These are phyloP conservation scores for Lophura nycthemera DNA, from an alignment of 2,113 vertebrate species.

Conservation along the genomic window DNA sequence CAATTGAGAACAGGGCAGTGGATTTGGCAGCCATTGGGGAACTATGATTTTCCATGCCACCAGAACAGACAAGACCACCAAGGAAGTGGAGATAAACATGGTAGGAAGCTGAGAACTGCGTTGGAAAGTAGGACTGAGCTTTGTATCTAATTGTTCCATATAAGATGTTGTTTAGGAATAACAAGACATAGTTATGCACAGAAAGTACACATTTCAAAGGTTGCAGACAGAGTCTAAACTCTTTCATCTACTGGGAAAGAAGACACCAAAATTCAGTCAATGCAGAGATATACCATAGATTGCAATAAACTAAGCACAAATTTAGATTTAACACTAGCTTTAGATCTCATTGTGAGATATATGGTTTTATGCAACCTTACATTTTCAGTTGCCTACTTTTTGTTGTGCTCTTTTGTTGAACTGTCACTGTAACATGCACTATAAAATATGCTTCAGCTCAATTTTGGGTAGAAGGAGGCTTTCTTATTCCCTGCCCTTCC, in stretches of 20 bases:
- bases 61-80: conserved; percentile 60
- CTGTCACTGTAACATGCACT: not conserved
- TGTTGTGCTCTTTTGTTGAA: not conserved
- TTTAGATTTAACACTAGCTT: not conserved
- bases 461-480: not conserved
- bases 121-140: not conserved
- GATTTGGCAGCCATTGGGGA: conserved; percentile 45
- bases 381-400: not conserved
- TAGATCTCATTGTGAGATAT: not conserved
- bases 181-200: not conserved
- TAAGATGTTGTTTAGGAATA: conserved; percentile 6
- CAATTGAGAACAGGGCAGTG: not conserved
- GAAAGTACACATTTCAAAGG: not conserved
- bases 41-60: conserved; percentile 13
- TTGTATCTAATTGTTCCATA: not conserved
- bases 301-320: not conserved
- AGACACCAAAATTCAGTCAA: not conserved
- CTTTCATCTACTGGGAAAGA: not conserved
- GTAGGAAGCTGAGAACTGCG: conserved; percentile 9
- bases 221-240: rapidly evolving
- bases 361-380: not conserved
- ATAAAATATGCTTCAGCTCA: not conserved
- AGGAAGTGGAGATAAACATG: conserved; percentile 53
- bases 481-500: not conserved
- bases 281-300: not conserved